Evolutionary conservation across 64 coral and sea anemone genomes (phyloP).

Genomic region (Montipora sp.): DNA sequence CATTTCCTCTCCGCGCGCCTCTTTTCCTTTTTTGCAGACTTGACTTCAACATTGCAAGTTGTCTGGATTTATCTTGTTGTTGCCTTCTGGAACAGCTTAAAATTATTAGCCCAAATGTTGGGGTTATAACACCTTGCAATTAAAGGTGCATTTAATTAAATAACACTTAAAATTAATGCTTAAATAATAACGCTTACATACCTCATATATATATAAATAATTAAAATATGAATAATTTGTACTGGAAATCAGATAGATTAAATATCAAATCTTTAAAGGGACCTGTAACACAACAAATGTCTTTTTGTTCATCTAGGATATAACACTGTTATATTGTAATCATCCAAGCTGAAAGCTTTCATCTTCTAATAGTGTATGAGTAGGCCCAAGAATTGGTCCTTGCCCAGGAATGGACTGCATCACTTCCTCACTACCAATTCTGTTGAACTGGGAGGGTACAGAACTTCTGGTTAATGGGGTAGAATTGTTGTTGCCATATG

Average conservation of each 20-base stretch:
- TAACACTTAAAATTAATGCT: not conserved
- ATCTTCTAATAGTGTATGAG: not conserved
- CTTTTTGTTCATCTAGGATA: not conserved
- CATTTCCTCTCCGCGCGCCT: too few species aligned
- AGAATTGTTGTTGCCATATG: slow-evolving; percentile 16
- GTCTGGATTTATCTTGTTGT: too few species aligned
- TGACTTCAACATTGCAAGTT: too few species aligned
- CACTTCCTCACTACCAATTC: slow-evolving; percentile 5
- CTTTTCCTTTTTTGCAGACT: too few species aligned
- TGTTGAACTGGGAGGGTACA: not conserved
- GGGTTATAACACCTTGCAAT: too few species aligned
- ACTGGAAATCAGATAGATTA: not conserved
- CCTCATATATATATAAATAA: not conserved
- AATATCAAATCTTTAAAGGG: slow-evolving; percentile 22
- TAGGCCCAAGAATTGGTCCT: slow-evolving; percentile 7
- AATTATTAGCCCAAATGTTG: too few species aligned
- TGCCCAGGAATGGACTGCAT: not conserved
- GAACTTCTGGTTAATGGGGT: not conserved
- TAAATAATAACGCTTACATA: not conserved
- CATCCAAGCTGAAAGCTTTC: not conserved
- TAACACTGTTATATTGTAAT: not conserved
- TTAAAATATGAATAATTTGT: not conserved
- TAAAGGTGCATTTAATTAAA: too few species aligned
- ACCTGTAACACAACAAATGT: not conserved
- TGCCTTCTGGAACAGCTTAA: too few species aligned